Evolutionary conservation across 2,888 invertebrate species (phyloP), one percentile per base, ranked within the genome.

Genomic region (Lasioglossum leucozonium): DNA sequence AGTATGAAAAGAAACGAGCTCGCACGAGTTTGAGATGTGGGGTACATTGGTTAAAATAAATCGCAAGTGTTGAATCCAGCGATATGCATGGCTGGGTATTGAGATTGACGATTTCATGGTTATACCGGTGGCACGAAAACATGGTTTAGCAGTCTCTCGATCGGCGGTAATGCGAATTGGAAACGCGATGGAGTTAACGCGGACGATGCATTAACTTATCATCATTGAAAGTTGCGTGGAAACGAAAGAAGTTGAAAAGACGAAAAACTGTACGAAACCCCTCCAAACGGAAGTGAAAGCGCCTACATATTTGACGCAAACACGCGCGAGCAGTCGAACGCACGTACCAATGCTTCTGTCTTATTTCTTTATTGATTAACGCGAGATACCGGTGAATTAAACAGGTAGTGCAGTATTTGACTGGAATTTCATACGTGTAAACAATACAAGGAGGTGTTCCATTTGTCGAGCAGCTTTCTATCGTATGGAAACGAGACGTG

Each of bases 401-500:
- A 72, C n/a, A n/a, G n/a, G 11, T n/a, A 11, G 11, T 55, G 2
- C 3, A 4, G 10, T 10, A 5, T 16, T 11, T 0, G 2, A 51
- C 34, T 76, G 76, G 67, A 83, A 82, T 51, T 72, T n/a, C 72
- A 76, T 42, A 44, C 40, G 22, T 26, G 65, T 18, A n/a, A 74
- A 79, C 22, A 71, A 62, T 37, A 18, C 65, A 18, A 37, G 1
- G 13, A 0, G 13, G 58, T 58, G n/a, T 26, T 62, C 58, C 13
- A 11, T 34, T 72, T 42, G 44, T 76, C 81, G 71, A 81, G 42
- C 67, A 30, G 37, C 72, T 83, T 83, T 83, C 83, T 83, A 81
- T 18, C 75, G 16, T 26, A 26, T 81, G 22, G 51, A 44, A 72
- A 72, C n/a, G 34, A 44, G 42, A 76, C 71, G 30, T 42, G 26